These are phyloP conservation scores for Macrotrachela quadricornifera DNA, from an alignment of 1,140 invertebrate species.

Conservation along the genomic window DNA sequence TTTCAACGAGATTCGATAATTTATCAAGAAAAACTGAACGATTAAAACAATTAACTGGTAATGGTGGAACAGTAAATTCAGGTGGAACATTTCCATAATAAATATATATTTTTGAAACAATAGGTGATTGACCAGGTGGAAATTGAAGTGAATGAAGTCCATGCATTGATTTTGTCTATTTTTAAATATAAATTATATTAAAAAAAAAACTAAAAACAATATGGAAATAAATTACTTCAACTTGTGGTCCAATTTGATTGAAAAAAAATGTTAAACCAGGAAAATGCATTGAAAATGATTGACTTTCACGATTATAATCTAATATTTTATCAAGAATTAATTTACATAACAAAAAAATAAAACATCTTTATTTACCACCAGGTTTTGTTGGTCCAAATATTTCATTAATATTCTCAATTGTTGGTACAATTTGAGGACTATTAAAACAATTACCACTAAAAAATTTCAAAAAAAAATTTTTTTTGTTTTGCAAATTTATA, in stretches of 20 bases:
- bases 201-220: constrained; percentile 14
- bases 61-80: too few relatives aligned
- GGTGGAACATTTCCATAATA: constrained; percentile 51
- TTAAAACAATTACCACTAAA: constrained; percentile 67
- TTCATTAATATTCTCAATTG: constrained; percentile 86
- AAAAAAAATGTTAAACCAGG: constrained; percentile 83
- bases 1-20: too few relatives aligned
- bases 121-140: constrained; percentile 62
- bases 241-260: constrained; percentile 56
- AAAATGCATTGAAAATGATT: constrained; percentile 79
- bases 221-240: neutral
- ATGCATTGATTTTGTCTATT: constrained; percentile 58
- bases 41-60: too few relatives aligned
- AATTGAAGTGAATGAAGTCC: constrained; percentile 71
- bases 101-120: constrained; percentile 68
- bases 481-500: neutral
- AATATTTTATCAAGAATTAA: constrained; percentile 13
- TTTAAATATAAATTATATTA: neutral
- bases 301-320: constrained; percentile 74
- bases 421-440: constrained; percentile 75
- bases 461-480: neutral
- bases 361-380: constrained; percentile 34
- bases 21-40: too few relatives aligned
- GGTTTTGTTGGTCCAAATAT: constrained; percentile 94
- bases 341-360: too few relatives aligned